Evolutionary conservation across 2,113 vertebrate species (phyloP), one percentile per base, ranked within the genome.

Genomic region (Heptranchias perlo): DNA sequence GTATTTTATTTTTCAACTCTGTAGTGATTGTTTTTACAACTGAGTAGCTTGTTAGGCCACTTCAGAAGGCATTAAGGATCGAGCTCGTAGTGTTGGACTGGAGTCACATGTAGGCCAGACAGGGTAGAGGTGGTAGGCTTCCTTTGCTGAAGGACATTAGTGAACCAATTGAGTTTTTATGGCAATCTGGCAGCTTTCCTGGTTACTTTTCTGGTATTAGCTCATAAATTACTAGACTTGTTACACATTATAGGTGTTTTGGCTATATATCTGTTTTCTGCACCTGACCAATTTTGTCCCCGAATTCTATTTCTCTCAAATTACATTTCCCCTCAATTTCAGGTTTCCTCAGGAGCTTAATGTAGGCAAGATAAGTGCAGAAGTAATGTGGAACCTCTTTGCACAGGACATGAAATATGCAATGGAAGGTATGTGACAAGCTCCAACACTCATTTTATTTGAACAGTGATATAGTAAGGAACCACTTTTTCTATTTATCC

Each of bases 401-500:
- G 98, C 99, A 96, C 99, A 99, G 97, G 99, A 99, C 97, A 99
- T 99, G 99, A 99, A 99, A 97, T 99, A 99, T 0, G 99, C 98
- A 35, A 98, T 99, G 98, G 99, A 99, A 97, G 99, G 99, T 99
- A 97, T 98, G 98, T 23, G 14, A 47, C 47, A 44, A 94, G 23
- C 92, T 94, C 18, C 47, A 44, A 25, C 6, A n/a, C 2, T 61
- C 35, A 2, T 52, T 64, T 93, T 39, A 73, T 64, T 62, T n/a
- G 89, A 39, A 52, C 2, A 73, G 18, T 39, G 6, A 93, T 62
- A 61, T 35, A 62, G 4, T 92, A 39, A 13, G 58, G 8, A 67
- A 61, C 13, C 6, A 65, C 2, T 13, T 25, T 47, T 67, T 3
- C 10, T 44, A n/a, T 25, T 47, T 94, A 44, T 21, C 58, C 31